These are phyloP conservation scores for Lithobates pipiens DNA, from an alignment of 2,797 vertebrate species.

Conservation along the genomic window DNA sequence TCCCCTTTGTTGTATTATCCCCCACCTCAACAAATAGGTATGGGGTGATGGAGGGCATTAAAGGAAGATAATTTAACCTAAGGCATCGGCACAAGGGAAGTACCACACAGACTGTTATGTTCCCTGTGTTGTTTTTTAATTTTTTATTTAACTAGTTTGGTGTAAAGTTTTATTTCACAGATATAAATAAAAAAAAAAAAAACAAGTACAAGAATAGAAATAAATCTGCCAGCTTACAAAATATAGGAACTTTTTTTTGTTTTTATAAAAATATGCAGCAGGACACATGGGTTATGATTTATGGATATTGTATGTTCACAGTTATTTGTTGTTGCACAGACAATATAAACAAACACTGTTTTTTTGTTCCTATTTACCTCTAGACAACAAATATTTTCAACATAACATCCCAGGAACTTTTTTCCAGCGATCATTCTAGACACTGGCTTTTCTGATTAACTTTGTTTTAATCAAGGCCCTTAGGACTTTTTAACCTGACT, in stretches of 20 bases:
- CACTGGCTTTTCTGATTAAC: conserved; percentile 5
- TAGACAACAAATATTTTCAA: background rate
- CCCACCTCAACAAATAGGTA: too few relatives aligned
- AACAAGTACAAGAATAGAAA: too few relatives aligned
- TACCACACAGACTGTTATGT: too few relatives aligned
- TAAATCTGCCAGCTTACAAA: too few relatives aligned
- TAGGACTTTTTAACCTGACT: conserved; percentile 13
- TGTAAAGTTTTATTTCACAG: too few relatives aligned
- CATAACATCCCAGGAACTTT: background rate
- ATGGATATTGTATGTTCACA: background rate
- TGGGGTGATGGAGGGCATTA: too few relatives aligned
- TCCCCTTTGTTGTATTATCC: too few relatives aligned
- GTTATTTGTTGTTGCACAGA: background rate
- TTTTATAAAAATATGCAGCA: background rate
- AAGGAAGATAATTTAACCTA: too few relatives aligned
- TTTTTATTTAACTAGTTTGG: too few relatives aligned
- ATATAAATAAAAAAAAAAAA: too few relatives aligned
- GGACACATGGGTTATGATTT: background rate
- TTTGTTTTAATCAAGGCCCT: conserved; percentile 29
- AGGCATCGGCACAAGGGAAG: too few relatives aligned
- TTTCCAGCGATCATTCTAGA: background rate
- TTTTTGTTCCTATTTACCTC: background rate
- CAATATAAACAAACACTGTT: background rate
- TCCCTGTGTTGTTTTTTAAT: too few relatives aligned
- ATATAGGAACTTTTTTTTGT: background rate